These are phyloP conservation scores for Ciona savignyi DNA, from an alignment of 23 tunicate species.

Conservation along the genomic window DNA sequence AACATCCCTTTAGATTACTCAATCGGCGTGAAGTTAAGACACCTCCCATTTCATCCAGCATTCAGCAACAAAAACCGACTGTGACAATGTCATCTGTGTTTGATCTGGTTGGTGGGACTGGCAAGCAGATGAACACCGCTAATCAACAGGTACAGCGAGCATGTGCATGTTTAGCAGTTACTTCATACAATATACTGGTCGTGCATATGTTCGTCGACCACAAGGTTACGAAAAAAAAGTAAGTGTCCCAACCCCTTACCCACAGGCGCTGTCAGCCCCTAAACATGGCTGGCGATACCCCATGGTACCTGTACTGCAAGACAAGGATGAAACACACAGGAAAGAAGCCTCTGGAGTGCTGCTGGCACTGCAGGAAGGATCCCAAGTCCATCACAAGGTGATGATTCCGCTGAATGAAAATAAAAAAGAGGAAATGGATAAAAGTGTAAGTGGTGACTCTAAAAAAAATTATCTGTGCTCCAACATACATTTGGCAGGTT, in stretches of 20 bases:
- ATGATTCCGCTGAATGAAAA: slow-evolving; percentile 20
- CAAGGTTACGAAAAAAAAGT: too few relatives aligned
- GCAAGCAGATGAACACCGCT: slow-evolving; percentile 43
- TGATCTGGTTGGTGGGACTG: slow-evolving; percentile 31
- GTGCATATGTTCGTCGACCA: too few relatives aligned
- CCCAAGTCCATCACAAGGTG: slow-evolving; percentile 38
- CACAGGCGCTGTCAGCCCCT: slow-evolving; percentile 42
- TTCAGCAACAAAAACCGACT: background rate
- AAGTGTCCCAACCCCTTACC: too few relatives aligned
- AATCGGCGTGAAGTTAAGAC: background rate
- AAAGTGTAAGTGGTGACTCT: too few relatives aligned
- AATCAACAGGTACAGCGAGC: slow-evolving; percentile 41
- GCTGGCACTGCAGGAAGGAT: slow-evolving; percentile 45
- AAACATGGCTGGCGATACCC: slow-evolving; percentile 69
- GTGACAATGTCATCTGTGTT: slow-evolving; percentile 36
- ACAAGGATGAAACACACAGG: background rate
- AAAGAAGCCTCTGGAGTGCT: slow-evolving; percentile 31
- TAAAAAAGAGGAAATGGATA: background rate
- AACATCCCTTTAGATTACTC: too few relatives aligned
- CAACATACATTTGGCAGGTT: too few relatives aligned
- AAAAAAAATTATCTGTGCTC: too few relatives aligned
- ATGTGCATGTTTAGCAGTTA: too few relatives aligned
- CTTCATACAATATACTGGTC: too few relatives aligned
- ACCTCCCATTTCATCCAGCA: background rate
- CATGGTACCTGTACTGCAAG: slow-evolving; percentile 29